Base-by-base conservation (phyloP, 2,797 vertebrate species). In the Sebastes taczanowskii region DNA sequence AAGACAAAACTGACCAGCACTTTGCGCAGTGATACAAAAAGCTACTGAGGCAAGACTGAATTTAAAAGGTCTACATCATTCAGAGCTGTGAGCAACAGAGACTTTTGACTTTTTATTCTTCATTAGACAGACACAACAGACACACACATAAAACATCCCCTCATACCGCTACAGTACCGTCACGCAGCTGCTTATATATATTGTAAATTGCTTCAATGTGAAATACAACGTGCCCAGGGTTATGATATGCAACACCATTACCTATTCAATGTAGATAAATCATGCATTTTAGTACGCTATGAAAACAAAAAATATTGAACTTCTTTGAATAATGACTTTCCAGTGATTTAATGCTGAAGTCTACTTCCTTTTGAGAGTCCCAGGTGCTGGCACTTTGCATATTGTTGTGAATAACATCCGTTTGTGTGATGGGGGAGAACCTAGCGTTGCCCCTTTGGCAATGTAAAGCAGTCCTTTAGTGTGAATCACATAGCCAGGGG, bases 401-500 rank as follows among this genome's bases (percentile, higher is more conserved):
- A 95, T 86, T 95, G 91, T 94, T 95, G 92, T 94, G 94, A 95
- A 95, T 91, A 95, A 95, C 94, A 95, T 95, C 92, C 93, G 90
- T 83, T 86, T 89, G 86, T 90, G 79, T 87, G 88, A 91, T 81
- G 86, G 92, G 91, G 89, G 84, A 90, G 89, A 89, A 90, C 81
- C 93, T 83, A 61, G 88, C 89, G 63, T 91, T 80, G 84, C 84
- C 94, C 95, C 95, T 88, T 91, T 90, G 95, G 95, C 95, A 88
- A 95, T 95, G 94, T 95, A 95, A 96, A 96, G 92, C 92, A 95
- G 92, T 92, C 87, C 93, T 95, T 95, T 94, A 93, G 93, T 94
- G 92, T 78, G 88, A 94, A 92, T 94, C 93, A 93, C 91, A 93
- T 94, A 88, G 93, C 95, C 91, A 71, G 80, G 78, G 94, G 95